Evolutionary conservation across 2,888 invertebrate genomes (phyloP).

Genomic region (Phalangium opilio): DNA sequence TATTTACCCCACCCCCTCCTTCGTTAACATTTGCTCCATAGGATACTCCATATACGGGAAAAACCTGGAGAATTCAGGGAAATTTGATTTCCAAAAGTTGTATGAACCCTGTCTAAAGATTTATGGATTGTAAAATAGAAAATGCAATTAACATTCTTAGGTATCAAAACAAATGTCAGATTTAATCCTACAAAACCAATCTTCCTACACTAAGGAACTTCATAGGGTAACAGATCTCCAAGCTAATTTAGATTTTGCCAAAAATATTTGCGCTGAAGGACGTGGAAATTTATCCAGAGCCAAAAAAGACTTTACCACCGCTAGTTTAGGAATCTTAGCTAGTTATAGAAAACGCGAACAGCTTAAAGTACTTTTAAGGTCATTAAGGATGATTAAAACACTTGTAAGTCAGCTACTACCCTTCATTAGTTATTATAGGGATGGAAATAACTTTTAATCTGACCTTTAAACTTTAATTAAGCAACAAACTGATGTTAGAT

Average conservation of each 20-base stretch:
- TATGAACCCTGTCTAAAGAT: no score
- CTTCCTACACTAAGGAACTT: constrained; percentile 70
- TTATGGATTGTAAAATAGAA: no score
- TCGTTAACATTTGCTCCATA: no score
- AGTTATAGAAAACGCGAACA: constrained; percentile 78
- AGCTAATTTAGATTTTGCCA: constrained; percentile 48
- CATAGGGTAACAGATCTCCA: constrained; percentile 54
- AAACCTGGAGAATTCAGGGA: no score
- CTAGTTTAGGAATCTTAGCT: constrained; percentile 73
- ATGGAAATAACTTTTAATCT: neutral
- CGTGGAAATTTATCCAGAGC: constrained; percentile 53
- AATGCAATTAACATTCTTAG: no score
- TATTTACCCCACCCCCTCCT: no score
- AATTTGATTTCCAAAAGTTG: no score
- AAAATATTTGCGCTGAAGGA: constrained; percentile 54
- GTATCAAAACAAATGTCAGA: constrained; percentile 79
- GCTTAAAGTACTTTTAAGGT: constrained; percentile 59
- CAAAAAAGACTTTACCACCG: constrained; percentile 63
- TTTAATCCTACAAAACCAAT: constrained; percentile 78
- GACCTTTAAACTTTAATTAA: constrained; percentile 6
- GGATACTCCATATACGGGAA: no score
- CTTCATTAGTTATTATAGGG: neutral
- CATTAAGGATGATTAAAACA: constrained; percentile 61
- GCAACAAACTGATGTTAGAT: constrained; percentile 67
- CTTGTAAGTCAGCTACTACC: constrained; percentile 39